These are phyloP conservation scores for Zelleria hepariella DNA, from an alignment of 2,888 invertebrate species.

Conservation along the genomic window DNA sequence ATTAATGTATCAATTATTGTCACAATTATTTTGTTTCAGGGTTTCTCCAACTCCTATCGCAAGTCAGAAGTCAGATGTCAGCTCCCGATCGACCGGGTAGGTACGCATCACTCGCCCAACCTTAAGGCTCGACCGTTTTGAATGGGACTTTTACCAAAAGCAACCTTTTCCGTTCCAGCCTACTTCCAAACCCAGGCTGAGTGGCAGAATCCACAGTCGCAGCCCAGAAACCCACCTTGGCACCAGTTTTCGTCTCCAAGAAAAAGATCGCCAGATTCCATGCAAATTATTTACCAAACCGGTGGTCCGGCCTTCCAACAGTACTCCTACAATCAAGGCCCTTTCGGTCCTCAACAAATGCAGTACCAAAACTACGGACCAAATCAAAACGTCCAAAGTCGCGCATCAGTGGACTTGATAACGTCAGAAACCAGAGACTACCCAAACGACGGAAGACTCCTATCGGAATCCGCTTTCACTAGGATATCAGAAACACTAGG, in stretches of 20 bases:
- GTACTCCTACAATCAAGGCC: slow-evolving; percentile 26
- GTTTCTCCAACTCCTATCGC: slow-evolving; percentile 31
- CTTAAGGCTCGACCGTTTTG: neutral
- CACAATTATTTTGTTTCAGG: slow-evolving; percentile 36
- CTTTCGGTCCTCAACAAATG: slow-evolving; percentile 17
- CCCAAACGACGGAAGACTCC: slow-evolving; percentile 61
- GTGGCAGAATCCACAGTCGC: slow-evolving; percentile 34
- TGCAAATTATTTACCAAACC: slow-evolving; percentile 20
- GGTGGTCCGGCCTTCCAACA: slow-evolving; percentile 11
- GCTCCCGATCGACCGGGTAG: slow-evolving; percentile 59
- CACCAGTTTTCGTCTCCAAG: slow-evolving; percentile 52
- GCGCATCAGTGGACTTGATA: slow-evolving; percentile 32
- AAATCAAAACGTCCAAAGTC: slow-evolving; percentile 31
- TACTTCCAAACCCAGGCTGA: slow-evolving; percentile 40
- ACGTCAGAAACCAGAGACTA: slow-evolving; percentile 32
- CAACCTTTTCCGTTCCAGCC: slow-evolving; percentile 31
- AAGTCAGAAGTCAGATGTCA: slow-evolving; percentile 42
- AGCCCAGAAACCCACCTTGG: slow-evolving; percentile 50
- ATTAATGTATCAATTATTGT: neutral
- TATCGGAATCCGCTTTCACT: slow-evolving; percentile 74
- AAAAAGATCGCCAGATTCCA: slow-evolving; percentile 52
- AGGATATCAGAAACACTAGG: slow-evolving; percentile 78
- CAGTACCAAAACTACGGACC: slow-evolving; percentile 10
- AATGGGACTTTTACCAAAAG: neutral
- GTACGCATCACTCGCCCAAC: slow-evolving; percentile 55